A percentile compares a stretch with the other conserved stretches of the same genome.
These are phyloP conservation scores for Spodoptera litura DNA, from an alignment of 1,140 invertebrate genomes.

Conservation along the genomic window DNA sequence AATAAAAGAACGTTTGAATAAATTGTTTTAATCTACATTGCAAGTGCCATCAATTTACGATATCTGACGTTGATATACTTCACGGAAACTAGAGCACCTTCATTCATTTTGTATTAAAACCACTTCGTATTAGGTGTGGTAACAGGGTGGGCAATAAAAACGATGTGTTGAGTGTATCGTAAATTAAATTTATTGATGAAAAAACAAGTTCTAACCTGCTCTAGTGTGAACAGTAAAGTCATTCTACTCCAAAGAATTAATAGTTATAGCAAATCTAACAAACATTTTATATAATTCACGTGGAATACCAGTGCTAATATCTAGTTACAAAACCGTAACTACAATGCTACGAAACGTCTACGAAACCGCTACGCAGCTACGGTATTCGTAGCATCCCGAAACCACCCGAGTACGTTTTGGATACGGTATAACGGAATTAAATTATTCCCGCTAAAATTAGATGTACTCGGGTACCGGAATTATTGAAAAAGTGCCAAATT, in stretches of 20 bases:
- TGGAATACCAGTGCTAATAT: background rate
- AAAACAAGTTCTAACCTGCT: background rate
- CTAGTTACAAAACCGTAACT: background rate
- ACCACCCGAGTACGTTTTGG: background rate
- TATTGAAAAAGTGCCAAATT: conserved; percentile 45
- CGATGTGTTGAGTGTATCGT: background rate
- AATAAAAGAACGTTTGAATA: background rate
- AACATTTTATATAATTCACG: background rate
- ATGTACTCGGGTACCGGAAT: conserved; percentile 34
- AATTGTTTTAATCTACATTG: background rate
- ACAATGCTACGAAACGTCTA: background rate
- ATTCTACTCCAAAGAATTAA: too few relatives aligned
- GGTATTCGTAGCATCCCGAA: conserved; percentile 4
- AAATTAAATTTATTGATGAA: too few relatives aligned
- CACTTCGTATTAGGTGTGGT: conserved; percentile 4
- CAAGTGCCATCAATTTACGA: background rate
- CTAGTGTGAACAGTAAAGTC: background rate
- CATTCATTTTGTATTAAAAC: conserved; percentile 7
- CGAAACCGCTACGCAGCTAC: conserved; percentile 7
- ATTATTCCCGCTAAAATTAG: conserved; percentile 36
- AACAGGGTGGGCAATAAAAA: background rate
- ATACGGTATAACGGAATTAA: conserved; percentile 19
- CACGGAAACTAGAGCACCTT: background rate
- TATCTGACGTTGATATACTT: conserved; percentile 2
- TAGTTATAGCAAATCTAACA: too few relatives aligned